These are phyloP conservation scores for Hyperoplus lanceolatus DNA, from an alignment of 2,797 vertebrate genomes.

Conservation along the genomic window DNA sequence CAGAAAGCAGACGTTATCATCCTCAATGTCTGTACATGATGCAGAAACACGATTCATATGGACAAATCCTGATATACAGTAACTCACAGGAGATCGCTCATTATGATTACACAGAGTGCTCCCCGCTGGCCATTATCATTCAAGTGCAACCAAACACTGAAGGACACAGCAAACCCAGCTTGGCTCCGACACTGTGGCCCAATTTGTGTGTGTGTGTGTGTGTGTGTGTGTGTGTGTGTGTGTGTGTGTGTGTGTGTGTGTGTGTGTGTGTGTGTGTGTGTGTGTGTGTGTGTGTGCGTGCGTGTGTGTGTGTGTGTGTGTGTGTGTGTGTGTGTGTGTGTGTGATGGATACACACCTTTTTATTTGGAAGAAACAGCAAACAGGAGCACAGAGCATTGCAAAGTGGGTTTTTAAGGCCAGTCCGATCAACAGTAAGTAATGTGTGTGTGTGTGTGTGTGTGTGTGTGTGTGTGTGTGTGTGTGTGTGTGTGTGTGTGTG, in stretches of 20 bases:
- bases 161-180: conserved; percentile 75
- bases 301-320: conserved; percentile 11
- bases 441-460: no score
- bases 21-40: conserved; percentile 66
- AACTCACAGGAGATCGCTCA: conserved; percentile 71
- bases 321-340: conserved; percentile 5
- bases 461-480: background rate
- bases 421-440: conserved; percentile 45
- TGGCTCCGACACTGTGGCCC: conserved; percentile 55
- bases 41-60: conserved; percentile 68
- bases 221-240: conserved; percentile 37
- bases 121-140: conserved; percentile 80
- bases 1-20: conserved; percentile 55
- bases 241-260: conserved; percentile 34
- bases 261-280: conserved; percentile 19
- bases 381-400: conserved; percentile 41
- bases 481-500: conserved; percentile 11
- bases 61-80: conserved; percentile 56
- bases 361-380: conserved; percentile 10
- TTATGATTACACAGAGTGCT: conserved; percentile 79
- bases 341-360: conserved; percentile 20
- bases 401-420: conserved; percentile 32
- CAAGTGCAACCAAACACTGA: conserved; percentile 78
- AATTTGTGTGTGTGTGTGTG: conserved; percentile 48
- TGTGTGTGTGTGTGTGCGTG: conserved; percentile 33